These are phyloP conservation scores for Cyprinodon brontotheroides DNA, from an alignment of 2,113 vertebrate species.

Conservation along the genomic window DNA sequence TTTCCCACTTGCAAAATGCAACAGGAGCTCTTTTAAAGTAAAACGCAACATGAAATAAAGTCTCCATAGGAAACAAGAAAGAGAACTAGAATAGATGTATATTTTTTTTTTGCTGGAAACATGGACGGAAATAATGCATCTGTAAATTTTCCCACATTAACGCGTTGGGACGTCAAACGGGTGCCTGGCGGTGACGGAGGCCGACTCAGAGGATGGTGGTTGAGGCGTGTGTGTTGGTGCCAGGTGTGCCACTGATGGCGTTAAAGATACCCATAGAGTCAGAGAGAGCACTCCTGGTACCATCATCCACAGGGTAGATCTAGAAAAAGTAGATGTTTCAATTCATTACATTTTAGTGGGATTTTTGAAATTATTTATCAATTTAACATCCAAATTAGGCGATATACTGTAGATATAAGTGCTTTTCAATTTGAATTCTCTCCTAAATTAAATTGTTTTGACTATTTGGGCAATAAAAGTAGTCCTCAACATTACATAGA, in stretches of 20 bases:
- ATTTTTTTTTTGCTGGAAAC: conserved; percentile 17
- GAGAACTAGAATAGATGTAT: neutral
- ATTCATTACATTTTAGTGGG: neutral
- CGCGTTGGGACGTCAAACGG: neutral
- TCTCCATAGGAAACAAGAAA: conserved; percentile 72
- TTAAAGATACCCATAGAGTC: conserved; percentile 95
- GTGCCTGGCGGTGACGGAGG: neutral
- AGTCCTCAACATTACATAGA: neutral
- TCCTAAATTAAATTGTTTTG: too few species aligned
- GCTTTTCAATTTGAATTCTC: too few species aligned
- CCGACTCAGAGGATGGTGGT: conserved; percentile 82
- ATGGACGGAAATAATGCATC: neutral
- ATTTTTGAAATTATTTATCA: neutral
- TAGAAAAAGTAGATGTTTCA: conserved; percentile 58
- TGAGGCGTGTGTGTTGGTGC: conserved; percentile 86
- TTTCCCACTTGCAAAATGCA: neutral
- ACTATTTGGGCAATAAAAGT: neutral
- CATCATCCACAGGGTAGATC: conserved; percentile 88
- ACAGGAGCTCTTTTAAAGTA: conserved; percentile 1
- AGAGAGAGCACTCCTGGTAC: conserved; percentile 82
- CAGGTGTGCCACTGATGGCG: conserved; percentile 93
- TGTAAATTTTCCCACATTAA: neutral
- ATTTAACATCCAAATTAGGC: neutral
- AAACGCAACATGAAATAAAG: conserved; percentile 12
- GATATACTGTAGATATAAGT: neutral